A percentile compares a stretch with the other conserved stretches of the same genome.
These are phyloP conservation scores for Conomelus anceps DNA, from an alignment of 2,888 invertebrate genomes.

Conservation along the genomic window DNA sequence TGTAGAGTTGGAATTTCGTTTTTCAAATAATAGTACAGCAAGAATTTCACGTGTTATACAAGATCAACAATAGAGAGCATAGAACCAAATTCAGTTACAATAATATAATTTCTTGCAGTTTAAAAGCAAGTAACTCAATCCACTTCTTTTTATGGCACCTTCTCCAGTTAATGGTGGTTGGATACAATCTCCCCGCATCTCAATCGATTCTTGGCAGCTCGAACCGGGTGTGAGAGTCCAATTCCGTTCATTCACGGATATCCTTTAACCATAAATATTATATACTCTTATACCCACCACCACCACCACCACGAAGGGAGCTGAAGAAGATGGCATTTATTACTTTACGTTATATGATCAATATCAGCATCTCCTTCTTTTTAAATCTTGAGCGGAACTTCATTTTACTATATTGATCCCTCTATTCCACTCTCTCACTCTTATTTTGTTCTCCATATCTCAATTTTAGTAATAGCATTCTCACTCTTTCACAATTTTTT, in stretches of 20 bases:
- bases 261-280: not conserved
- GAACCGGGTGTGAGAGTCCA: not conserved
- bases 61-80: no score
- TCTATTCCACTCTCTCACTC: no score
- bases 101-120: no score
- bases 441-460: not conserved
- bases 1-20: no score
- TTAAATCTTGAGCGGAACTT: not conserved
- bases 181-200: not conserved
- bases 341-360: not conserved
- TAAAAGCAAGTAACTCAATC: not conserved
- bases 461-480: no score
- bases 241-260: not conserved
- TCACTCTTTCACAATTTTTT: no score
- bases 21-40: no score
- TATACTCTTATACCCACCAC: not conserved
- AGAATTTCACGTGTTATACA: no score
- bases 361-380: not conserved
- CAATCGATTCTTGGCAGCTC: not conserved
- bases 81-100: no score
- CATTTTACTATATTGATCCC: no score
- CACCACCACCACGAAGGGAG: not conserved
- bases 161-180: not conserved
- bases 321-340: not conserved
- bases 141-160: not conserved